Evolutionary conservation across 2,113 vertebrate genomes (phyloP).

Genomic region (Thoracochromis brauschi): DNA sequence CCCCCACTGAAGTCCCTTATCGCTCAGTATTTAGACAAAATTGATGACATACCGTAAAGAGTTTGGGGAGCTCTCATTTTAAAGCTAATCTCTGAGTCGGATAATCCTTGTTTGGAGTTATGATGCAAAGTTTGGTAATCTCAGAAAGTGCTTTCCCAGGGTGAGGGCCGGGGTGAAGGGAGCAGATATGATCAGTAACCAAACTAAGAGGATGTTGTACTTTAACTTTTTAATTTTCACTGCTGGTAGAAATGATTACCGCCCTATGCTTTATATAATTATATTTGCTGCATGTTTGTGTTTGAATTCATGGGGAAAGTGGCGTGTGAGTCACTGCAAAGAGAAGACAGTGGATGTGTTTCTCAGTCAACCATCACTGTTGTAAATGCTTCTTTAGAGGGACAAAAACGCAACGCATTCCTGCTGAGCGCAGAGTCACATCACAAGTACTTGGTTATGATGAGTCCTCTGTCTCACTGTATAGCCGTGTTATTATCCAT

Average conservation of each 20-base stretch:
- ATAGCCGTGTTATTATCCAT: constrained; percentile 40
- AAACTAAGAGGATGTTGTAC: constrained; percentile 1
- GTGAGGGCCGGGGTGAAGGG: background rate
- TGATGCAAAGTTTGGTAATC: constrained; percentile 11
- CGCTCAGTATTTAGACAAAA: constrained; percentile 7
- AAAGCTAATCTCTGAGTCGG: constrained; percentile 12
- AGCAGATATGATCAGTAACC: constrained; percentile 33
- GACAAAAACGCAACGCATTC: constrained; percentile 7
- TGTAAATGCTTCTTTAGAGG: background rate
- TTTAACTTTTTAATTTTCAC: constrained; percentile 20
- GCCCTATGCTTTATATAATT: background rate
- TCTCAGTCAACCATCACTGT: background rate
- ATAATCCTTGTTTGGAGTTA: constrained; percentile 26
- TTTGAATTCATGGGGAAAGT: background rate
- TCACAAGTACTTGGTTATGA: background rate
- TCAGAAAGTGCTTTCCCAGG: constrained; percentile 34
- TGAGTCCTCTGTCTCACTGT: background rate
- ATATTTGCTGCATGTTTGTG: background rate
- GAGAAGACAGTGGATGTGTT: background rate
- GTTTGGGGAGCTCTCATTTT: constrained; percentile 17
- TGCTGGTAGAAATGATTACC: background rate
- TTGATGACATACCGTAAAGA: constrained; percentile 22
- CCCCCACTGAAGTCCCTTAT: constrained; percentile 29
- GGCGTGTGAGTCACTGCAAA: background rate
- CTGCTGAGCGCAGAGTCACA: background rate